These are phyloP conservation scores for Heliconius erato DNA, from an alignment of 2,888 invertebrate species.

Conservation along the genomic window DNA sequence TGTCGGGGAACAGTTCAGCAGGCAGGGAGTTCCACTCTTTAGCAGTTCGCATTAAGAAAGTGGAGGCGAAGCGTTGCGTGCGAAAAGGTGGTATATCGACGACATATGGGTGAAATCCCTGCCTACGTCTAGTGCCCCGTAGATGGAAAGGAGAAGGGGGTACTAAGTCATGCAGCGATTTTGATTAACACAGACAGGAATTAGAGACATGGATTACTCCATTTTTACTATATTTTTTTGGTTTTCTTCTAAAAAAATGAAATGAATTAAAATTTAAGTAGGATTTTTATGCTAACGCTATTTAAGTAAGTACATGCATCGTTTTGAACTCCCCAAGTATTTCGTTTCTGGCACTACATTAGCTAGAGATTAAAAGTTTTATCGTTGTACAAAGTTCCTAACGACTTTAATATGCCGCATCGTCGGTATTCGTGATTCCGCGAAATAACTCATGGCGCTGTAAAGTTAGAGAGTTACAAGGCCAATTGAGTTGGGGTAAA, in stretches of 20 bases:
- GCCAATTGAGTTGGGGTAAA: slow-evolving; percentile 8
- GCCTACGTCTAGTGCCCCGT: no score
- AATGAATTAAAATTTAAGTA: background rate
- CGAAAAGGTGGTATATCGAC: no score
- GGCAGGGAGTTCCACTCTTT: no score
- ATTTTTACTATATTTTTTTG: background rate
- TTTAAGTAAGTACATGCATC: slow-evolving; percentile 31
- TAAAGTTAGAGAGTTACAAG: slow-evolving; percentile 25
- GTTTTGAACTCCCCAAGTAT: slow-evolving; percentile 39
- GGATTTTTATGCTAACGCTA: slow-evolving; percentile 37
- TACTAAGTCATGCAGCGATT: no score
- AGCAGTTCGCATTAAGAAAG: no score
- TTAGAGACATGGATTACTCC: no score
- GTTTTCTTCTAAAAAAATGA: background rate
- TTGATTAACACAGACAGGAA: no score
- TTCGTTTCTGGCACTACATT: slow-evolving; percentile 48
- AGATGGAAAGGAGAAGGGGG: no score
- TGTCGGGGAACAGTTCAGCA: no score
- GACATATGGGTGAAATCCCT: no score
- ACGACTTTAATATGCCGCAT: slow-evolving; percentile 35
- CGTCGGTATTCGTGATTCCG: slow-evolving; percentile 34
- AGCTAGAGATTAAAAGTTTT: slow-evolving; percentile 46
- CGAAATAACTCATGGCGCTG: slow-evolving; percentile 20
- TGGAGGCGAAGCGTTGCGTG: no score
- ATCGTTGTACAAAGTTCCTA: slow-evolving; percentile 40